Evolutionary conservation across 2,888 invertebrate species (phyloP).

Genomic region (Eupsilia transversa): DNA sequence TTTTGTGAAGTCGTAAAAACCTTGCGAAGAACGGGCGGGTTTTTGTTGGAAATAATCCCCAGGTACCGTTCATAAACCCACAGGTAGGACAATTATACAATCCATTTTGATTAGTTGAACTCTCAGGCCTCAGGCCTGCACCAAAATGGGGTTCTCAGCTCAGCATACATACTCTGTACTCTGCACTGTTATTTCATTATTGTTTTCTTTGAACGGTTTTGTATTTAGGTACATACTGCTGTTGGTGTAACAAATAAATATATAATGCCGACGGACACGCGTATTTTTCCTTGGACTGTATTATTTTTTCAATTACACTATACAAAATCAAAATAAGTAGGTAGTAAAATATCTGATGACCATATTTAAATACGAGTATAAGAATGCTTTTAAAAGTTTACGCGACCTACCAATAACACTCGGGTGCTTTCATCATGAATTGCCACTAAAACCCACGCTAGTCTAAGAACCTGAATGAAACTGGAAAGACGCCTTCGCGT

Average conservation of each 20-base stretch:
- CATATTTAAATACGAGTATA: too few relatives aligned
- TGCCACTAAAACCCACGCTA: slow-evolving; percentile 40
- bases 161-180: too few relatives aligned
- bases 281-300: neutral
- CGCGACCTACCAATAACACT: slow-evolving; percentile 3
- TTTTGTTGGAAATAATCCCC: too few relatives aligned
- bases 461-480: slow-evolving; percentile 32
- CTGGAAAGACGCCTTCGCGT: slow-evolving; percentile 32
- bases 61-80: neutral
- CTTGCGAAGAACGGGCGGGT: too few relatives aligned
- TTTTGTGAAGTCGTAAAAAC: too few relatives aligned
- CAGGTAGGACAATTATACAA: neutral
- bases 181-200: neutral
- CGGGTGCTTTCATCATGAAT: slow-evolving; percentile 11
- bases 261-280: neutral
- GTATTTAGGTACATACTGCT: neutral
- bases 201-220: neutral
- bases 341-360: neutral
- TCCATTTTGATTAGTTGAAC: neutral
- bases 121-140: neutral
- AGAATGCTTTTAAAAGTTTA: too few relatives aligned
- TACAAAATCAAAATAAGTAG: neutral
- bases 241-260: neutral
- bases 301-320: neutral
- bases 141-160: neutral